Conservation (phyloP, 2,888 invertebrate genomes). For the Agelastica alni region DNA sequence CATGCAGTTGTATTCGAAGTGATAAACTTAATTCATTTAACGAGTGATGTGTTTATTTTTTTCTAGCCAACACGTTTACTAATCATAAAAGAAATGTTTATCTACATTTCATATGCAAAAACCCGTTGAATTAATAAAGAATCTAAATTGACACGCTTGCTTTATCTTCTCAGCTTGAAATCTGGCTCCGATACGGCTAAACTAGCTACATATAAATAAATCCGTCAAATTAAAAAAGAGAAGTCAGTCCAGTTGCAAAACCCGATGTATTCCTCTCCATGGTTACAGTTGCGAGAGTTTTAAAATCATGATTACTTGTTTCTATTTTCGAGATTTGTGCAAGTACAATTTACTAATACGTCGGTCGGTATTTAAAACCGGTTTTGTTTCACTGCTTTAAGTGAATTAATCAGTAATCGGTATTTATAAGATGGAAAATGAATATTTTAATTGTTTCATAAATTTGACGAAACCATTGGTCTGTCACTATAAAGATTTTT, state of each 20-base stretch:
- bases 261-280: not conserved
- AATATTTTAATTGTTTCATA: no score
- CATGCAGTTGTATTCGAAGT: no score
- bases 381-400: no score
- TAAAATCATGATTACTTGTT: not conserved
- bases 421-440: no score
- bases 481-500: no score
- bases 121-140: slow-evolving; percentile 5
- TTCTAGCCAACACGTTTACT: not conserved
- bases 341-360: no score
- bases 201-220: slow-evolving; percentile 7
- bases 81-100: slow-evolving; percentile 3
- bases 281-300: not conserved
- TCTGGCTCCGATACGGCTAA: slow-evolving; percentile 1
- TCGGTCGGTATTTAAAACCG: no score
- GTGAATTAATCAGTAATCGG: no score
- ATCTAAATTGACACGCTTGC: slow-evolving; percentile 1
- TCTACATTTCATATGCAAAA: slow-evolving; percentile 2
- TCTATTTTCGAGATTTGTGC: not conserved
- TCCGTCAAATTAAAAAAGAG: slow-evolving; percentile 1
- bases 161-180: slow-evolving; percentile 5
- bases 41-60: slow-evolving; percentile 2
- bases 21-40: no score
- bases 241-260: slow-evolving; percentile 5
- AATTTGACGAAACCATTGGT: no score